Percentiles rank a stretch among this genome's conserved stretches.
These are phyloP conservation scores for Melanostoma scalare DNA, from an alignment of 2,888 invertebrate species.

Conservation along the genomic window DNA sequence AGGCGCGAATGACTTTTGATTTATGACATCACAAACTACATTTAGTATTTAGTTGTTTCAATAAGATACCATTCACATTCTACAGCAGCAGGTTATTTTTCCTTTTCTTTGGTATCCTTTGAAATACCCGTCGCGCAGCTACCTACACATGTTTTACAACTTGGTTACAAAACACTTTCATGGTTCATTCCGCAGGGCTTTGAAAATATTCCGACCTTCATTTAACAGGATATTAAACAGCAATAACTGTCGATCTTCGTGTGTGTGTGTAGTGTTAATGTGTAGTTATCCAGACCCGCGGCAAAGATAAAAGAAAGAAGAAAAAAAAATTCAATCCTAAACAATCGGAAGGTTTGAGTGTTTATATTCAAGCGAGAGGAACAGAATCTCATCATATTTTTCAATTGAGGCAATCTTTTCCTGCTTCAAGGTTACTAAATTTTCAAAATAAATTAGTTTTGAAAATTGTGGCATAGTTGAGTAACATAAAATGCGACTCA, in stretches of 20 bases:
- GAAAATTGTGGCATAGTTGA: too few species aligned
- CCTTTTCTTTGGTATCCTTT: slow-evolving; percentile 1
- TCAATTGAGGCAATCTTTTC: neutral
- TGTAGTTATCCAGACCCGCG: slow-evolving; percentile 17
- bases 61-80: too few species aligned
- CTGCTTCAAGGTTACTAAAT: neutral
- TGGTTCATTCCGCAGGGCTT: slow-evolving; percentile 51
- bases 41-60: too few species aligned
- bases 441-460: slow-evolving; percentile 14
- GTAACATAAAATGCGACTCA: too few species aligned
- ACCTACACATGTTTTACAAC: slow-evolving; percentile 51
- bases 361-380: neutral
- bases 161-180: slow-evolving; percentile 68
- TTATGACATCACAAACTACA: too few species aligned
- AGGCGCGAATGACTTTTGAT: too few species aligned
- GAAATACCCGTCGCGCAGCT: neutral
- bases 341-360: slow-evolving; percentile 27
- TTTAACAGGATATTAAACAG: slow-evolving; percentile 61
- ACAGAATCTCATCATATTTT: neutral
- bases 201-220: slow-evolving; percentile 66
- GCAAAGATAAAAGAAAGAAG: slow-evolving; percentile 49
- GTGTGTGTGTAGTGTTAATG: neutral
- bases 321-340: slow-evolving; percentile 9
- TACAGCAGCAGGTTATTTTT: neutral
- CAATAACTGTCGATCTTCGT: slow-evolving; percentile 64